Base-by-base conservation (phyloP, 2,888 invertebrate species). In the Hemicrepidius hirtus region DNA sequence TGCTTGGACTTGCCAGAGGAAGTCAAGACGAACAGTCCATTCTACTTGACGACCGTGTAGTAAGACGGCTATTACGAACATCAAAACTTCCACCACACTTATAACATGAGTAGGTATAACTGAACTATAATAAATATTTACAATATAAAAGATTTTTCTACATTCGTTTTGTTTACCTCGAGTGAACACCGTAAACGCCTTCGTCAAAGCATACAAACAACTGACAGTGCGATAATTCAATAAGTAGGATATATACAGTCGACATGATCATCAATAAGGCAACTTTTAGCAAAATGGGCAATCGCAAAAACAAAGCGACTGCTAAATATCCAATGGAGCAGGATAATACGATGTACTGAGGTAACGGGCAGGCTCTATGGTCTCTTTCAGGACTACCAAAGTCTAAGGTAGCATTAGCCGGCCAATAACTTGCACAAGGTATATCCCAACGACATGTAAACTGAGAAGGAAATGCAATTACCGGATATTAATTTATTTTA, bases 11-110 rank as follows among this genome's bases (percentile, higher is more conserved):
- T 94, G 94, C 94, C 94, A 94, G 24, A 94, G 88, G 85, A 94
- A 94, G 87, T 94, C 94, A 53, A 94, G 88, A 28, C 97, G 88
- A 18, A 95, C 94, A 57, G 96, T 97, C 95, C 97, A 97, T 87
- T 97, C 97, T 81, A 97, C 91, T 91, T 95, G 87, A 77, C 92
- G 91, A 0, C 93, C 96, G 85, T 97, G 96, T 63, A 96, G 89
- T 68, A 96, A 87, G 77, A 97, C 93, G 3, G 95, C 95, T 80
- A 96, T 85, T 75, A 96, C 92, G 81, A 96, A 93, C 82, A 95
- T 93, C 59, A 94, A 85, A 62, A 97, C 92, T 87, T 95, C 94
- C 71, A 96, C 92, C 75, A 94, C 90, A 80, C 93, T 92, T 75
- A 93, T 88, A 79, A 94, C 92, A 82, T 95, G 93, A 0, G 93